Evolutionary conservation across 2,888 invertebrate genomes (phyloP).

Genomic region (Luffia ferchaultella): DNA sequence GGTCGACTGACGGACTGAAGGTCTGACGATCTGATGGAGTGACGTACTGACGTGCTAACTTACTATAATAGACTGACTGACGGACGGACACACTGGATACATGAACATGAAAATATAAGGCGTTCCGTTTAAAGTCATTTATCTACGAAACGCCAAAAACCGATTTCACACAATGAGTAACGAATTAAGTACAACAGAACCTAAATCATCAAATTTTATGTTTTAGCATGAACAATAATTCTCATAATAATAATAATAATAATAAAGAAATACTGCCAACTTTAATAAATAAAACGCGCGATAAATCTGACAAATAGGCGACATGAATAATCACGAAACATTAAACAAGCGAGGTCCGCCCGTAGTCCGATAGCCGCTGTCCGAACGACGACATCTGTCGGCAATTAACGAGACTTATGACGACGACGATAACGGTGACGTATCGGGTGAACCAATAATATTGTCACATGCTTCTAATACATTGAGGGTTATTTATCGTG

Average conservation of each 20-base stretch:
- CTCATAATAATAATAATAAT: not conserved
- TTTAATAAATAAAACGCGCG: not conserved
- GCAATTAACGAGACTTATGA: not conserved
- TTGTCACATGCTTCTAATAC: not conserved
- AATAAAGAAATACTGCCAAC: not conserved
- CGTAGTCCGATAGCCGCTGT: not conserved
- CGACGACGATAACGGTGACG: not conserved
- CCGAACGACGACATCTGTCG: not conserved
- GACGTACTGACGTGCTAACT: no score
- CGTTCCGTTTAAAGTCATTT: not conserved
- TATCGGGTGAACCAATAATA: not conserved
- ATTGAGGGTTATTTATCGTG: not conserved
- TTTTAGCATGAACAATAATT: not conserved
- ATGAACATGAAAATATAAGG: not conserved
- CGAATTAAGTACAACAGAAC: not conserved
- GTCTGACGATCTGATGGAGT: no score
- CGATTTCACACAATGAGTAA: not conserved
- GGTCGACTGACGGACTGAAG: no score
- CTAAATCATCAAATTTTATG: not conserved
- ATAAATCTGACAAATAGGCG: not conserved
- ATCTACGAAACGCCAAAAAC: not conserved
- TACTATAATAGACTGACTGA: no score
- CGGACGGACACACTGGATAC: no score
- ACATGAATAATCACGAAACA: not conserved
- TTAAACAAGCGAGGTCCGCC: not conserved